These are phyloP conservation scores for Pyrgilauda ruficollis DNA, from an alignment of 2,113 vertebrate species.

Conservation along the genomic window DNA sequence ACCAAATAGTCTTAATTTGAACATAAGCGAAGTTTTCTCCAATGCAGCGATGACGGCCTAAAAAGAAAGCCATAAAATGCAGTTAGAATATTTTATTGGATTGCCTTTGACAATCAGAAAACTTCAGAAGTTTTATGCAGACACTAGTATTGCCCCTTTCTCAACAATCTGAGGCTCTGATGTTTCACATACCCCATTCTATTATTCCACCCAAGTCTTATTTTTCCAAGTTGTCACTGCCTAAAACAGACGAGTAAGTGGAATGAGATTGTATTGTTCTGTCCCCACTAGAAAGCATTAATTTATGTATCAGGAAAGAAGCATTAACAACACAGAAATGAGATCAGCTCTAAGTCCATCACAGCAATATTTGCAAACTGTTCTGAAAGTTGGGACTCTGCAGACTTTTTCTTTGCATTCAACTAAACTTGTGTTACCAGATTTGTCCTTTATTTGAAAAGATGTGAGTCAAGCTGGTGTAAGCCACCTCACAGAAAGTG, in stretches of 20 bases:
- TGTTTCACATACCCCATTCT: neutral
- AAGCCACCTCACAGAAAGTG: neutral
- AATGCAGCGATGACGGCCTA: conserved; percentile 96
- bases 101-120: neutral
- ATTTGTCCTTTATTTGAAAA: neutral
- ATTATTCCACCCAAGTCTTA: neutral
- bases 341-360: accelerated
- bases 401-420: neutral
- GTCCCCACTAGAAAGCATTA: neutral
- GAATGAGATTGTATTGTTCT: neutral
- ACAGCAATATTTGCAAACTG: neutral
- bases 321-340: neutral
- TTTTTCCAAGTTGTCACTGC: neutral
- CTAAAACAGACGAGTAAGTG: neutral
- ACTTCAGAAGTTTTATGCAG: neutral
- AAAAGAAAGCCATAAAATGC: neutral
- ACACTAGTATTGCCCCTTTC: neutral
- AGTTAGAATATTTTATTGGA: neutral
- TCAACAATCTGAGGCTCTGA: neutral
- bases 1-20: conserved; percentile 99
- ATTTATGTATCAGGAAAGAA: neutral
- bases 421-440: neutral
- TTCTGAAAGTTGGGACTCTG: neutral
- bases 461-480: neutral
- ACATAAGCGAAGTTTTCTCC: conserved; percentile 98